Evolutionary conservation across 2,113 vertebrate species (phyloP).

Genomic region (Actenoides lindsayi): DNA sequence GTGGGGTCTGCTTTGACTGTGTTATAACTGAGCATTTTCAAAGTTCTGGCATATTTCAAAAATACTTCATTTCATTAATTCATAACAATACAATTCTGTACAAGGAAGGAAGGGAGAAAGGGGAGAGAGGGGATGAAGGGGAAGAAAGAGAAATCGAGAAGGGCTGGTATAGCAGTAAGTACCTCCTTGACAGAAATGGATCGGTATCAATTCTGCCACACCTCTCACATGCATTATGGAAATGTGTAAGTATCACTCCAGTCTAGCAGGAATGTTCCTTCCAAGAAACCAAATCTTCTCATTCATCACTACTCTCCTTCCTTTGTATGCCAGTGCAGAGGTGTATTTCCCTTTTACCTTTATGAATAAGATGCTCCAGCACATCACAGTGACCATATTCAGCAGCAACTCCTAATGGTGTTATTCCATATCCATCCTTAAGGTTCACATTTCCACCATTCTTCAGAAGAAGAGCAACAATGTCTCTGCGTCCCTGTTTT

Average conservation of each 20-base stretch:
- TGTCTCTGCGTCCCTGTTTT: conserved; percentile 81
- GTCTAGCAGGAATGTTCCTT: neutral
- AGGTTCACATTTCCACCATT: conserved; percentile 77
- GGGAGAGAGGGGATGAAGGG: too few relatives aligned
- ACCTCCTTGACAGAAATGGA: neutral
- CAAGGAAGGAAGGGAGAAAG: accelerated
- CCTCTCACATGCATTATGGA: neutral
- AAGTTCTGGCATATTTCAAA: neutral
- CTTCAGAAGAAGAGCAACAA: conserved; percentile 80
- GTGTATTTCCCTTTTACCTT: conserved; percentile 54
- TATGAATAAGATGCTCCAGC: conserved; percentile 84
- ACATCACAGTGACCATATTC: conserved; percentile 81
- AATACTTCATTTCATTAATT: neutral
- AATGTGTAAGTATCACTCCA: neutral
- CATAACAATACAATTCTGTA: neutral
- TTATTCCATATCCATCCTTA: conserved; percentile 81
- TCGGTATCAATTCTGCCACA: neutral
- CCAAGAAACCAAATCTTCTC: neutral
- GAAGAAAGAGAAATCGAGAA: neutral
- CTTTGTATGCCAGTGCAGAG: neutral
- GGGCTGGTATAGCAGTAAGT: neutral
- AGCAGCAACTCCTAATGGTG: conserved; percentile 81
- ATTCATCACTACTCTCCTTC: neutral
- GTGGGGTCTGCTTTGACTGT: neutral
- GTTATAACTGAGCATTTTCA: neutral